A percentile compares a stretch with the other conserved stretches of the same genome.
These are phyloP conservation scores for Druceiella hillmani DNA, from an alignment of 2,888 invertebrate genomes.

Conservation along the genomic window DNA sequence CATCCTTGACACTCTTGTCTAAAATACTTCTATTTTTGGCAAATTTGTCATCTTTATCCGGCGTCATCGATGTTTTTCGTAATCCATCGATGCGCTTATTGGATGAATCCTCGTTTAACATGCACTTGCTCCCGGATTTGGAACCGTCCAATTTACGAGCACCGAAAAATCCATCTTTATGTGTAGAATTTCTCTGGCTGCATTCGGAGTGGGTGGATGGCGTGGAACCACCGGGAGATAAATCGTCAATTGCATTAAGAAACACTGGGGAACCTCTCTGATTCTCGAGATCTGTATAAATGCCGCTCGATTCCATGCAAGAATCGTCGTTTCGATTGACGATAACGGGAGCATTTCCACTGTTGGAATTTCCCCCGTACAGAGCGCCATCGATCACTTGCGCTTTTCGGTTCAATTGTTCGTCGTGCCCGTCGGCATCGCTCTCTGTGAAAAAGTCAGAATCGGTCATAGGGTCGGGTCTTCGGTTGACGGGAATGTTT, in stretches of 20 bases:
- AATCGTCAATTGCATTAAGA: conserved; percentile 58
- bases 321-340: conserved; percentile 63
- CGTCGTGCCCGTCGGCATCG: conserved; percentile 74
- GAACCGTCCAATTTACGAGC: no score
- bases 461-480: conserved; percentile 84
- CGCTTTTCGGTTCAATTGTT: conserved; percentile 66
- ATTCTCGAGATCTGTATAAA: conserved; percentile 82
- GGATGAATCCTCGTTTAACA: no score
- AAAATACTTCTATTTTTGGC: no score
- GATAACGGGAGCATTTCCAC: conserved; percentile 49
- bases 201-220: conserved; percentile 51
- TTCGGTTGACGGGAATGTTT: conserved; percentile 57
- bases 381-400: conserved; percentile 87
- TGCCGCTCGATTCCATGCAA: conserved; percentile 85
- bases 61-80: no score
- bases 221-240: conserved; percentile 61
- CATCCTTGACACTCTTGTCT: conserved; percentile 46
- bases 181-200: conserved; percentile 44
- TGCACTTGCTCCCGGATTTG: no score
- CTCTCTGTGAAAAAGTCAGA: conserved; percentile 89
- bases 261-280: conserved; percentile 47
- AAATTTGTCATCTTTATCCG: no score
- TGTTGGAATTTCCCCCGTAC: conserved; percentile 67
- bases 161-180: conserved; percentile 28
- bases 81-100: no score